Percentiles rank a stretch among this genome's conserved stretches.
Evolutionary conservation across 2,797 vertebrate species (phyloP).

Genomic region (Chaunax sp.): DNA sequence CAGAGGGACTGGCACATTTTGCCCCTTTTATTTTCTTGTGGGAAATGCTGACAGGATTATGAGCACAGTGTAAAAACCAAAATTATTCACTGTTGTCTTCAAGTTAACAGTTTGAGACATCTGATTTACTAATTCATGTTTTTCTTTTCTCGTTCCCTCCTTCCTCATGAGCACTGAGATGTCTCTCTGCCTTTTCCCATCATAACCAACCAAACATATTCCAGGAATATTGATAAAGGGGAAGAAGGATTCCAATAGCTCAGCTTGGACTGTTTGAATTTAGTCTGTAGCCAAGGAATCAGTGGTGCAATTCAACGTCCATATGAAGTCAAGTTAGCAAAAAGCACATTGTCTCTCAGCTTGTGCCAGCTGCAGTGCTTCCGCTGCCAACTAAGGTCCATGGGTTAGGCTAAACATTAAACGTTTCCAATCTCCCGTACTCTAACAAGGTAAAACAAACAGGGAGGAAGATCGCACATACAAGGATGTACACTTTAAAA

Average conservation of each 20-base stretch:
- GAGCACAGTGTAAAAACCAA: constrained; percentile 64
- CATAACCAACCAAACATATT: constrained; percentile 47
- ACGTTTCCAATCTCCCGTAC: constrained; percentile 42
- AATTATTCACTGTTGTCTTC: constrained; percentile 41
- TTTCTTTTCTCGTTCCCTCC: constrained; percentile 31
- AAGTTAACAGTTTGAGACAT: constrained; percentile 25
- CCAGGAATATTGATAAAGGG: constrained; percentile 62
- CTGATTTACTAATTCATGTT: constrained; percentile 13
- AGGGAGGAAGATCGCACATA: constrained; percentile 74
- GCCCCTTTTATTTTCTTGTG: constrained; percentile 52
- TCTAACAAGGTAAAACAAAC: constrained; percentile 68
- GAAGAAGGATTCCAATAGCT: constrained; percentile 52
- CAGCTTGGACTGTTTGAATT: constrained; percentile 59
- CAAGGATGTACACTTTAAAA: constrained; percentile 75
- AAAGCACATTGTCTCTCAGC: constrained; percentile 64
- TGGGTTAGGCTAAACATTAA: constrained; percentile 65
- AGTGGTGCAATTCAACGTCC: constrained; percentile 59
- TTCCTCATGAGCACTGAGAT: constrained; percentile 32
- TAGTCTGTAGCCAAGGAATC: constrained; percentile 55
- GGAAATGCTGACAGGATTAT: constrained; percentile 62
- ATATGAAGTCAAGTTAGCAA: constrained; percentile 57
- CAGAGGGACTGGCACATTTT: constrained; percentile 60
- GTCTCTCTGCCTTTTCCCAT: constrained; percentile 15
- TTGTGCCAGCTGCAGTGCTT: constrained; percentile 53
- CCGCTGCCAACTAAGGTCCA: constrained; percentile 72